Base-by-base conservation (phyloP, 2,888 invertebrate genomes). In the Spatulosminthurus flaviceps region DNA sequence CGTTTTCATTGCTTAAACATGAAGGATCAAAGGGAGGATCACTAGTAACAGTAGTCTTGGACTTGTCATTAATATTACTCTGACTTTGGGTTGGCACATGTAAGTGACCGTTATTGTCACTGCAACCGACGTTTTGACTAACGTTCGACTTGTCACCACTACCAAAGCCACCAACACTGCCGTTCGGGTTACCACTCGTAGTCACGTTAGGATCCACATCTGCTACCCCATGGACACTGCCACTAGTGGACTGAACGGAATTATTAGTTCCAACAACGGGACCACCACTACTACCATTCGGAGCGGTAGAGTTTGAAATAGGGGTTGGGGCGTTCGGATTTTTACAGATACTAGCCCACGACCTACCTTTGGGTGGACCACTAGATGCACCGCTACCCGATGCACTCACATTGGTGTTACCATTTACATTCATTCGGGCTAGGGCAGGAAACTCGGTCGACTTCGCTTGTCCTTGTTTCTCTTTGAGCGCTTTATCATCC, bases 331-430 rank as follows among this genome's bases (percentile, higher is more conserved):
- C 66, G 43, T 79, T 74, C 5, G 73, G 79, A 60, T 60, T 43
- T 61, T 61, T 75, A 70, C 79, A 79, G 42, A 85, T 84, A 74
- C 83, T 84, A 13, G 84, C 85, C 84, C 84, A 85, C 0, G 85
- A 85, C 19, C 83, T 80, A 13, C 81, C 70, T 74, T 71, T 79
- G 51, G 78, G 69, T 11, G 51, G 51, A 5, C 67, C 22, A 21
- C 13, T 19, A 19, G 69, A n/a, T 0, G 79, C 77, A 51, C 41
- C 34, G 74, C 72, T 70, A 24, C 34, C 43, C 42, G 19, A 19
- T 26, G 21, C 9, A 78, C 67, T 76, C 21, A 24, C 43, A 74
- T 19, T 51, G 74, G 22, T 61, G 75, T 66, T 78, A 66, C 67
- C 60, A 21, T 73, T 75, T 9, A 70, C 22, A 16, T 42, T 75